Evolutionary conservation across 2,888 invertebrate genomes (phyloP), one percentile per base, ranked within the genome.

Genomic region (Psococerastis gibbosa): DNA sequence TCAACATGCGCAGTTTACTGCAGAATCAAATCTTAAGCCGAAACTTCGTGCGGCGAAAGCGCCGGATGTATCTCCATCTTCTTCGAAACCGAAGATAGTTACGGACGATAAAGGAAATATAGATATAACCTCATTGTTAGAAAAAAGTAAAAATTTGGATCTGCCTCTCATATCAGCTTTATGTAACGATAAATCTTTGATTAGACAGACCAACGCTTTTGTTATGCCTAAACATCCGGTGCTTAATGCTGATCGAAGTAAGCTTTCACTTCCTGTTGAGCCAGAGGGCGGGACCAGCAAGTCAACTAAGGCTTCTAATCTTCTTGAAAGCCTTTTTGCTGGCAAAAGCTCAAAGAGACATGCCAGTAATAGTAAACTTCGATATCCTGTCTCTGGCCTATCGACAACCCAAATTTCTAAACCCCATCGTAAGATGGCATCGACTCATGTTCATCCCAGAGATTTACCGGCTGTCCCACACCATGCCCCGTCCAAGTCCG

Each of bases 91-190:
- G 18, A 38, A 38, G 20, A 47, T 53, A 38, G 43, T 49, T 49
- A 51, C 31, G 52, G 50, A 32, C 8, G 46, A 8, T 34, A 48
- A n/a, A 46, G 49, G 43, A 45, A 49, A 51, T 18, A 60, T 70
- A 51, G 88, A 88, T 61, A 84, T 88, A 54, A 78, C 80, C 56
- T 75, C 81, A 51, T 66, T 89, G 48, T 71, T 87, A 46, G 87
- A 87, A 63, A 84, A 87, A 64, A 87, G 85, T 63, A 80, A 80
- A 58, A 82, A 87, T 59, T 68, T 89, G 56, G 88, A 89, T 64
- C 68, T 92, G 60, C 92, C 92, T 16, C 67, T 94, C 48, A 89
- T 92, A 57, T 83, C 88, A 47, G 92, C 91, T 11, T 69, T 92
- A 52, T 92, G 89, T 67, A 92, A 91, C 60, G 92, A 92, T 62